Evolutionary conservation across 2,888 invertebrate species (phyloP).

Genomic region (Mycalesis mineus): DNA sequence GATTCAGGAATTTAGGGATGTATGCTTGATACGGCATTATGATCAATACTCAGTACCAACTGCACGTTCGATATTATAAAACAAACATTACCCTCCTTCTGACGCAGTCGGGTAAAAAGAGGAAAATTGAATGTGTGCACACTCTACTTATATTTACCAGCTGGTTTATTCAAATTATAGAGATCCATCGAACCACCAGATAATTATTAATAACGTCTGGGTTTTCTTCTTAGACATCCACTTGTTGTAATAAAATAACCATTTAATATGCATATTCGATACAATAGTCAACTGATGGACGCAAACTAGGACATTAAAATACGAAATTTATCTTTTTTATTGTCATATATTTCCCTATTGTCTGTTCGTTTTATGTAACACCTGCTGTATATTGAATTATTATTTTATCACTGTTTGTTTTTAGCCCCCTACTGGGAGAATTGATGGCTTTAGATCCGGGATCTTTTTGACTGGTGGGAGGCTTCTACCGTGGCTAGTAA

Average conservation of each 20-base stretch:
- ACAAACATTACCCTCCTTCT: too few species aligned
- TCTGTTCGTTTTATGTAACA: neutral
- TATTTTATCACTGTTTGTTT: neutral
- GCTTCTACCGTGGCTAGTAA: too few species aligned
- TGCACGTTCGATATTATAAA: too few species aligned
- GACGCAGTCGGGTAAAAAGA: too few species aligned
- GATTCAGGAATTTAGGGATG: too few species aligned
- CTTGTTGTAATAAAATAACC: neutral
- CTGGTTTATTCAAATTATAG: neutral
- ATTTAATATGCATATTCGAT: slow-evolving; percentile 7
- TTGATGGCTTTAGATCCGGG: too few species aligned
- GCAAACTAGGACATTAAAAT: slow-evolving; percentile 2
- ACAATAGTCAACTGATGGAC: neutral
- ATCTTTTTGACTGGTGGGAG: too few species aligned
- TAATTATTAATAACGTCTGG: neutral
- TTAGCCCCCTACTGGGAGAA: neutral
- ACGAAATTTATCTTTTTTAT: neutral
- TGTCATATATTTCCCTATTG: neutral
- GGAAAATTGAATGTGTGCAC: neutral
- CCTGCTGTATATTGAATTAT: neutral
- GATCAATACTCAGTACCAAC: too few species aligned
- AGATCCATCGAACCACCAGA: neutral
- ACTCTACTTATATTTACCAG: neutral
- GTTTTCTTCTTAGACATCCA: neutral
- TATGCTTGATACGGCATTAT: too few species aligned